phyloP scores from a whole-genome alignment of 2,888 invertebrate species.

The Spodoptera exigua region DNA sequence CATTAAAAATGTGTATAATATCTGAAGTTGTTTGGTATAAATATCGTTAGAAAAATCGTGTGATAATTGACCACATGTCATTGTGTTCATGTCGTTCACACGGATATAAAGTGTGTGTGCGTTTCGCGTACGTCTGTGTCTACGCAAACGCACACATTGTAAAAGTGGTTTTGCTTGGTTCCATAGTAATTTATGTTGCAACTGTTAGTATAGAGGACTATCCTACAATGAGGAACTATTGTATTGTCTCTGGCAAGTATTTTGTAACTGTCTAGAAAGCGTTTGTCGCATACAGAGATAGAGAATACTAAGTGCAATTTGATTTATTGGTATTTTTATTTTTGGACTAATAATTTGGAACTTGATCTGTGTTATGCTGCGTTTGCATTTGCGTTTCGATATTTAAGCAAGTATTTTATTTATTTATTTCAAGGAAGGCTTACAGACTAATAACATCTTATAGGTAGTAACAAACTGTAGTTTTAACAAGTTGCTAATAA shows the following conservation, averaged over 20 bases:
- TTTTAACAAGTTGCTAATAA: too few relatives aligned
- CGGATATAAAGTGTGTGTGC: slow-evolving; percentile 17
- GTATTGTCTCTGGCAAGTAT: slow-evolving; percentile 19
- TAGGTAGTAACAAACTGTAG: too few relatives aligned
- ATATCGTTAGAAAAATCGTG: slow-evolving; percentile 10
- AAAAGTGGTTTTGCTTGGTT: slow-evolving; percentile 31
- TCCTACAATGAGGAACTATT: slow-evolving; percentile 30
- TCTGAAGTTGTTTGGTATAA: too few relatives aligned
- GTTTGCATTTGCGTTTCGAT: too few relatives aligned
- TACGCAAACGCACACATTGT: slow-evolving; percentile 14
- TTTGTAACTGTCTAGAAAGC: background rate
- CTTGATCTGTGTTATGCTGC: background rate
- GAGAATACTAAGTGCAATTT: background rate
- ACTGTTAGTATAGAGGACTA: slow-evolving; percentile 34
- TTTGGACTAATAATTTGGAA: slow-evolving; percentile 8
- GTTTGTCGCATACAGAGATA: slow-evolving; percentile 4
- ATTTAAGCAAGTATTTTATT: too few relatives aligned
- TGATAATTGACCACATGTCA: slow-evolving; percentile 23
- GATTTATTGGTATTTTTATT: slow-evolving; percentile 9
- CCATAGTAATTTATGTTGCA: slow-evolving; percentile 44
- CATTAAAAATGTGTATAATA: too few relatives aligned
- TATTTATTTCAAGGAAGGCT: too few relatives aligned
- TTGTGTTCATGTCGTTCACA: slow-evolving; percentile 21
- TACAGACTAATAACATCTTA: too few relatives aligned
- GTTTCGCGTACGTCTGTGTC: background rate